phyloP scores from a whole-genome alignment of 2,888 invertebrate genomes.

The Endotricha flammealis region DNA sequence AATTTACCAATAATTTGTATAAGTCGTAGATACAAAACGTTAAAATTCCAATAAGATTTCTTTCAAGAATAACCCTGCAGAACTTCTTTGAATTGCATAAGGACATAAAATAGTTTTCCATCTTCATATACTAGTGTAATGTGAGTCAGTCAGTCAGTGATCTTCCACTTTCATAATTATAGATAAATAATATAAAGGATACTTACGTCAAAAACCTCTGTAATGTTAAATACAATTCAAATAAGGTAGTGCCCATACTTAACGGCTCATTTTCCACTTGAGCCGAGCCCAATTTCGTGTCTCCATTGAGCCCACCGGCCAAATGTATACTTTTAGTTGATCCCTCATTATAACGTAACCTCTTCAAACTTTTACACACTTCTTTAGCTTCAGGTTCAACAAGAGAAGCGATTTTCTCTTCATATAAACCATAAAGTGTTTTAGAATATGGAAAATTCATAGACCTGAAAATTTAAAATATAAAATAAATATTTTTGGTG shows the following conservation, averaged over 20 bases:
- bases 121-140: too few relatives aligned
- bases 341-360: slow-evolving; percentile 72
- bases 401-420: slow-evolving; percentile 83
- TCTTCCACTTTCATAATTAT: background rate
- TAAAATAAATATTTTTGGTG: slow-evolving; percentile 14
- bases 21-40: too few relatives aligned
- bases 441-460: slow-evolving; percentile 86
- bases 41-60: too few relatives aligned
- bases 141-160: too few relatives aligned
- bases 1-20: too few relatives aligned
- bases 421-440: slow-evolving; percentile 84
- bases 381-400: slow-evolving; percentile 84
- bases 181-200: slow-evolving; percentile 3
- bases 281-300: slow-evolving; percentile 62
- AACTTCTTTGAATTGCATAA: too few relatives aligned
- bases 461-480: slow-evolving; percentile 68
- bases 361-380: slow-evolving; percentile 86
- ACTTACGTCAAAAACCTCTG: slow-evolving; percentile 90
- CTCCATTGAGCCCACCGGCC: slow-evolving; percentile 75
- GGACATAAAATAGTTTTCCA: too few relatives aligned
- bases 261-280: slow-evolving; percentile 80
- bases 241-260: slow-evolving; percentile 91
- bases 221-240: slow-evolving; percentile 93
- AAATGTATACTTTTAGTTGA: slow-evolving; percentile 57
- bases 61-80: too few relatives aligned